phyloP scores from a whole-genome alignment of 2,888 invertebrate species.

The Drosophila atroscutellata region DNA sequence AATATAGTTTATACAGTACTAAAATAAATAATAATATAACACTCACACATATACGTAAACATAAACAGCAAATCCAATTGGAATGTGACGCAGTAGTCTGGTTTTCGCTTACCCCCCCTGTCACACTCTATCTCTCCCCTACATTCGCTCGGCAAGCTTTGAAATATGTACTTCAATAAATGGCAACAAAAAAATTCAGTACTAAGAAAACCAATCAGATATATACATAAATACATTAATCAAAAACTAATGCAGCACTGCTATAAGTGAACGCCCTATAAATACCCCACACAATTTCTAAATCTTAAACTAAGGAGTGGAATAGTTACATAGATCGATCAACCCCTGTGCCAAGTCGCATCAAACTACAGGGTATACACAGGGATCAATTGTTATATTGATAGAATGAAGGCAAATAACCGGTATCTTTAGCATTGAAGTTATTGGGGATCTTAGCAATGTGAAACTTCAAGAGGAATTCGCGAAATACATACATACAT shows the following conservation, averaged over 20 bases:
- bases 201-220: conserved; percentile 8
- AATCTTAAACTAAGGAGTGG: not conserved
- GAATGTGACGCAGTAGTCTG: conserved; percentile 5
- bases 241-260: conserved; percentile 19
- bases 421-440: not conserved
- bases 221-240: conserved; percentile 3
- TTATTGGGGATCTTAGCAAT: not conserved
- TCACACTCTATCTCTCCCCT: not conserved
- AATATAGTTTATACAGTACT: conserved; percentile 43
- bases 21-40: conserved; percentile 34
- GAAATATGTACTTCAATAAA: conserved; percentile 6
- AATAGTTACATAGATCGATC: not conserved
- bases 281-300: not conserved
- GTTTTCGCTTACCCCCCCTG: not conserved
- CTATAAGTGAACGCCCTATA: not conserved
- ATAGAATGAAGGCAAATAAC: not conserved
- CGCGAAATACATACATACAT: conserved; percentile 7
- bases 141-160: not conserved
- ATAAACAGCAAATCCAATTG: conserved; percentile 29
- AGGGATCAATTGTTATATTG: not conserved
- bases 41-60: conserved; percentile 23
- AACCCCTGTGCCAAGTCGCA: not conserved
- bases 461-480: conserved; percentile 12
- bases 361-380: not conserved
- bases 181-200: conserved; percentile 18